Base-by-base conservation (phyloP, 1,140 invertebrate species). In the Penaeus chinensis region DNA sequence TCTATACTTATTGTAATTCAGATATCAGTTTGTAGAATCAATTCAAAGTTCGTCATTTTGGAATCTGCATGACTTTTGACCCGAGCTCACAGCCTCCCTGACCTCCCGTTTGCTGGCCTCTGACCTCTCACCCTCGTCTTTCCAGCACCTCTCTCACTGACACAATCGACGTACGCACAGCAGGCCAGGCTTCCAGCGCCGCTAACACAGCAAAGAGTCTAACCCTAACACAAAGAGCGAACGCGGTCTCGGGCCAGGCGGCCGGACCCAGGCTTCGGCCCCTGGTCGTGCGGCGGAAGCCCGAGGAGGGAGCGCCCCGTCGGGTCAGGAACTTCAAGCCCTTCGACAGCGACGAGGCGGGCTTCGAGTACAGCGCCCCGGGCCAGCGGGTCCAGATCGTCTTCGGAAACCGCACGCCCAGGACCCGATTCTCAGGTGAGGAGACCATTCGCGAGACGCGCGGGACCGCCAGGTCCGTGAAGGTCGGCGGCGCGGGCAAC, bases 361-460 rank as follows among this genome's bases (percentile, higher is more conserved):
- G 86, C 8, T 74, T 87, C 62, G 22, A 82, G 32, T 87, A 87
- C 61, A 77, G 80, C 4, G 69, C 86, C 22, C 86, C 86, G 24
- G 86, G 86, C 65, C 86, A 87, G 10, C 76, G 60, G 62, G 86
- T 87, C 61, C 86, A 62, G 54, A 47, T 87, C 22, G 82, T 81
- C 19, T 87, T 87, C 24, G 86, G 86, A 3, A 7, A 37, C 27
- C 80, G 20, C 18, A 20, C 27, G 32, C 86, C 16, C 24, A 65
- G 27, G 22, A 81, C 42, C 63, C n/a, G 54, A 13, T n/a, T 86
- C 22, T n/a, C 47, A 8, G 54, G 54, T 54, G 54, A 54, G 54
- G 54, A 54, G 54, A 54, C 54, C 54, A 11, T 54, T 54, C 54
- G 54, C 54, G 54, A 54, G 54, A 54, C 54, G 11, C 54, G 54